These are phyloP conservation scores for Callipepla californica DNA, from an alignment of 2,113 vertebrate species.

Conservation along the genomic window DNA sequence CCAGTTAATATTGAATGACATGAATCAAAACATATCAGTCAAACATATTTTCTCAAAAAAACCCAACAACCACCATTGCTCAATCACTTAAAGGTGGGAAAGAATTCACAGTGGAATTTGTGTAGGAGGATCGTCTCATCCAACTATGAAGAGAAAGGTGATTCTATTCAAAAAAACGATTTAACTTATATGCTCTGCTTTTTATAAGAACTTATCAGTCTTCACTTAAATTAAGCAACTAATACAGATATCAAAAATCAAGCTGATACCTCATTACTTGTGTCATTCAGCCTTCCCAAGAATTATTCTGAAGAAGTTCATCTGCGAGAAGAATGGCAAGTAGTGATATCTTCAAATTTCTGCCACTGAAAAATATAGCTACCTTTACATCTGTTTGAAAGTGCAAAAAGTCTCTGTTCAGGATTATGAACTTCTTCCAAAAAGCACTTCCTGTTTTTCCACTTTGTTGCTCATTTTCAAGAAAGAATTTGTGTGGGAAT, in stretches of 20 bases:
- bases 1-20: background rate
- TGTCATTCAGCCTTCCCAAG: background rate
- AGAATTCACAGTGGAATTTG: conserved; percentile 4
- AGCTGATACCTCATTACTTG: background rate
- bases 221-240: background rate
- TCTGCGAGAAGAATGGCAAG: background rate
- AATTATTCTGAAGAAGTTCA: background rate
- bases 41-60: background rate
- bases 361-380: background rate
- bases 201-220: background rate
- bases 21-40: conserved; percentile 26
- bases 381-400: background rate
- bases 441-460: background rate
- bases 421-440: background rate
- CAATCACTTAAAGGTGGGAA: background rate
- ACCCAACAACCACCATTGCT: background rate
- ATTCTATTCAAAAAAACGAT: background rate
- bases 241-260: background rate
- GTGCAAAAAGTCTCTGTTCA: background rate
- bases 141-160: background rate
- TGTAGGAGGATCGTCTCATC: background rate
- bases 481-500: background rate
- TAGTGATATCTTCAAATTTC: background rate
- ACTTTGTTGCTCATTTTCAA: background rate
- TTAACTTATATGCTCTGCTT: background rate